Evolutionary conservation across 2,888 invertebrate genomes (phyloP), one percentile per base, ranked within the genome.

Genomic region (Pheosia gnoma): DNA sequence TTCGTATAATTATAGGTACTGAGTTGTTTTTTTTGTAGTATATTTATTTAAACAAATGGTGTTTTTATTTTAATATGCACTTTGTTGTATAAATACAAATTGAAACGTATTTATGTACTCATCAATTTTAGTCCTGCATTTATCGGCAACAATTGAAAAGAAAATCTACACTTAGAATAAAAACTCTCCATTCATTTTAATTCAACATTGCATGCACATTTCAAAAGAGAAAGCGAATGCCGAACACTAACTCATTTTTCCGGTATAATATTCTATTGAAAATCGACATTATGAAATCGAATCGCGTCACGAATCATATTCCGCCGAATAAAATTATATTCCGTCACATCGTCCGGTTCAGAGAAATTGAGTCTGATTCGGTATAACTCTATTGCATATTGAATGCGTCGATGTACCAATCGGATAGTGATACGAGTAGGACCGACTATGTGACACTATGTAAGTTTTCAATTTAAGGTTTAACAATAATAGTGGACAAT

Each of bases 381-480:
- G n/a, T 3, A 53, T 51, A 60, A 60, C 56, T 60, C 39, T 41
- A 57, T 60, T 60, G 60, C 60, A 60, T 60, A 56, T 60, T 51
- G 52, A 60, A 60, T 60, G 59, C 45, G 36, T 60, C 36, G 47
- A 49, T 56, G 6, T 54, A 59, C 36, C 45, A 47, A 36, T 41
- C 5, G 25, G 25, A 25, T 25, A 25, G 25, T 25, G 11, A 47
- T 9, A 47, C 47, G 47, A 47, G n/a, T 1, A n/a, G 47, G 3
- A n/a, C 5, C 0, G 0, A 47, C 47, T 45, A 11, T 41, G 41
- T 41, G 11, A 45, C 4, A 45, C 45, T 10, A 45, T 45, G 45
- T 45, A 25, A 25, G 25, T 25, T 25, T 25, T 25, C 2, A 25
- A 25, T 25, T 0, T 25, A 25, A 25, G 25, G 25, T 25, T 25